Evolutionary conservation across 1,140 invertebrate genomes (phyloP), one percentile per base, ranked within the genome.

Genomic region (Thaumetopoea pityocampa): DNA sequence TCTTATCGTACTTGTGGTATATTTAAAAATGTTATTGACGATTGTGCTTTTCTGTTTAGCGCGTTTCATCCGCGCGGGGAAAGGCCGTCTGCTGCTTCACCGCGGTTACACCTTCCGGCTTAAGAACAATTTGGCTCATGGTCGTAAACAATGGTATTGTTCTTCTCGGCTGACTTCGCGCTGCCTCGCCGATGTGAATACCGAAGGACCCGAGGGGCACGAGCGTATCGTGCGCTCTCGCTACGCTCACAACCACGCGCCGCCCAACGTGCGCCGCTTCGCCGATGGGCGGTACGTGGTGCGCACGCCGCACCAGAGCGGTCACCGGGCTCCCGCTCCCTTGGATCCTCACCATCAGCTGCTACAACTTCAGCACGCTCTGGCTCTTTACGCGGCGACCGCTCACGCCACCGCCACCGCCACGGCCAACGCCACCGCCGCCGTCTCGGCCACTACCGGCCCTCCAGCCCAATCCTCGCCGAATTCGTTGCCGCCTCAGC

Each of bases 271-370:
- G 34, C 76, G 79, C 5, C 79, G 79, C 11, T 83, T 83, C 34
- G 79, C 79, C 1, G 79, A 83, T 43, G 79, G 79, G 2, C 73
- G 79, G n/a, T 83, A 83, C 38, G 79, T 83, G 27, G 79, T 83
- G 16, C 76, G 79, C 45, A 83, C 79, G 17, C 79, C 79, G 30
- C 79, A 83, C 35, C 79, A 83, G 61, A 76, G 72, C 40, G 79
- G 79, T 0, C 79, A 83, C 40, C 76, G 79, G 18, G 74, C 79
- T 8, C 74, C 72, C 10, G 79, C 79, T 11, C 74, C 79, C 1
- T 58, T 80, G 7, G 76, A 80, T 26, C 76, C 79, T 9, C 79
- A 83, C 49, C 72, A 80, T 23, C 79, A 83, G 62, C 58, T 80
- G 49, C 54, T 83, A 32, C 79, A 83, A 43, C 46, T 83, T 38